Evolutionary conservation across 1,140 invertebrate species (phyloP).

Genomic region (Magallana angulata): DNA sequence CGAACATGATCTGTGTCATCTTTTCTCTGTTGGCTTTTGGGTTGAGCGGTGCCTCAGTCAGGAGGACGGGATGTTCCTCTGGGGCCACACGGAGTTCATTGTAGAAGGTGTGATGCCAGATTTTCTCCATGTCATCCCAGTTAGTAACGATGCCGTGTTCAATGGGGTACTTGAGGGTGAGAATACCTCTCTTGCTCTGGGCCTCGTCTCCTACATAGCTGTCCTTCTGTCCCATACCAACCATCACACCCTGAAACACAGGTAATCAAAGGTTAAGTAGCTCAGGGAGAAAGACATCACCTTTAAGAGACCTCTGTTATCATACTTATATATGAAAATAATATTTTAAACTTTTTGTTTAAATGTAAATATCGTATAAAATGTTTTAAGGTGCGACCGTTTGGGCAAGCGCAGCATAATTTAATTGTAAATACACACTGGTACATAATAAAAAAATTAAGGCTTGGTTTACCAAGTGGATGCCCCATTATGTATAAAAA

Average conservation of each 20-base stretch:
- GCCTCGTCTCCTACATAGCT: constrained; percentile 80
- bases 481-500: no score
- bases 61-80: constrained; percentile 93
- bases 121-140: constrained; percentile 91
- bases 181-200: constrained; percentile 86
- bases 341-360: no score
- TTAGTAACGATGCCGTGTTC: constrained; percentile 82
- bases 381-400: no score
- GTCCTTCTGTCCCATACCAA: constrained; percentile 93
- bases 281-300: no score
- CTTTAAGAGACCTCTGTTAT: no score
- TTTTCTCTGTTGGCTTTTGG: constrained; percentile 78
- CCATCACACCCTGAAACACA: constrained; percentile 88
- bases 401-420: no score
- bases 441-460: no score
- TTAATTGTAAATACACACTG: no score
- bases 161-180: constrained; percentile 81
- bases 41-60: constrained; percentile 75
- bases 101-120: constrained; percentile 86
- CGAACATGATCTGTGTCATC: constrained; percentile 79
- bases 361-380: no score
- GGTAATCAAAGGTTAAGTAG: no score
- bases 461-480: no score
- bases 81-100: constrained; percentile 95
- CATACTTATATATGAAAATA: no score